These are phyloP conservation scores for Gobius niger DNA, from an alignment of 2,113 vertebrate genomes.

Conservation along the genomic window DNA sequence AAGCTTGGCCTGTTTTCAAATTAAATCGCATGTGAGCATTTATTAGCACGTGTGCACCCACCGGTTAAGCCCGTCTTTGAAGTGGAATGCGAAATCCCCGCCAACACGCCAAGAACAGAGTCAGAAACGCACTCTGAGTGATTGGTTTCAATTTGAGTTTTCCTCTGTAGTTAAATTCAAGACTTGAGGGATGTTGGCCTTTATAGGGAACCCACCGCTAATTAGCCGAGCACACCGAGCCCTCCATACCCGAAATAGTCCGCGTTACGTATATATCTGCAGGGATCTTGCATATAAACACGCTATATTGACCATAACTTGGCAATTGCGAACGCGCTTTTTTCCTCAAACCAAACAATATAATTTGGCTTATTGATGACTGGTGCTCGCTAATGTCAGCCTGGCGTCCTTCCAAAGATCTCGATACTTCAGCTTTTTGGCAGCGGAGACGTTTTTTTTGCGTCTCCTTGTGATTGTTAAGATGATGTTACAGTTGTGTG, in stretches of 20 bases:
- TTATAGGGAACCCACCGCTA: slow-evolving; percentile 18
- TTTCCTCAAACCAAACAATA: slow-evolving; percentile 8
- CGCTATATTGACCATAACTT: not conserved
- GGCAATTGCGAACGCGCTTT: slow-evolving; percentile 1
- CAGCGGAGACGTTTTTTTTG: slow-evolving; percentile 11
- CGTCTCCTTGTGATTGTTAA: slow-evolving; percentile 42
- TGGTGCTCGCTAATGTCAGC: slow-evolving; percentile 24
- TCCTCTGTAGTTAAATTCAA: slow-evolving; percentile 19
- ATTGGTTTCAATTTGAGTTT: slow-evolving; percentile 29
- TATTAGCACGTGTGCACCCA: slow-evolving; percentile 33
- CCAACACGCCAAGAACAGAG: slow-evolving; percentile 12
- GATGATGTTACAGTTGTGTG: slow-evolving; percentile 55
- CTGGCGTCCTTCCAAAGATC: slow-evolving; percentile 31
- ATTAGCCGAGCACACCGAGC: slow-evolving; percentile 8
- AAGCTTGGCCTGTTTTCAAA: slow-evolving; percentile 60
- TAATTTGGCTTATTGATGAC: slow-evolving; percentile 12
- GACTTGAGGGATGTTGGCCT: slow-evolving; percentile 29
- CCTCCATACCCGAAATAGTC: not conserved
- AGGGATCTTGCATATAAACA: not conserved
- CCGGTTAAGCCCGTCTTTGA: slow-evolving; percentile 49
- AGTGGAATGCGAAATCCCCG: slow-evolving; percentile 30
- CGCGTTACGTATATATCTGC: not conserved
- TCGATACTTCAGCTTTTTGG: slow-evolving; percentile 39
- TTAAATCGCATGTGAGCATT: slow-evolving; percentile 55
- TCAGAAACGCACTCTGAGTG: slow-evolving; percentile 19